Evolutionary conservation across 2,888 invertebrate genomes (phyloP), one percentile per base, ranked within the genome.

Genomic region (Lasioglossum leucozonium): DNA sequence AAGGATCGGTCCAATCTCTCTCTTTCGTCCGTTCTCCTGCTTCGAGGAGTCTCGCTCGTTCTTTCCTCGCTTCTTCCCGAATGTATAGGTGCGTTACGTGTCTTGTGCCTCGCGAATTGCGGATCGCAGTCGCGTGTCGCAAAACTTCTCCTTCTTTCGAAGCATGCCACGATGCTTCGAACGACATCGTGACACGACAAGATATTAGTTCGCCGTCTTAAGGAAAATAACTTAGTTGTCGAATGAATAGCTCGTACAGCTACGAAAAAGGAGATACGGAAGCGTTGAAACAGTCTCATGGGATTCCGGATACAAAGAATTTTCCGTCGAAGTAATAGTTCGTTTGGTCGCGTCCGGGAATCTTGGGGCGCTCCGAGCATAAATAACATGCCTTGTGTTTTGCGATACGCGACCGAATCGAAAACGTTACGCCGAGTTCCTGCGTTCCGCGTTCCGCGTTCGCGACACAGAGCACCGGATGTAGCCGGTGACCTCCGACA

Each of bases 1-100:
- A 91, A 93, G 93, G 93, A 90, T 91, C 86, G 92, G 92, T 88
- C 89, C 77, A 87, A 74, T 40, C 81, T 81, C 74, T 44, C 69
- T 40, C 51, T 37, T 40, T 40, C 55, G 55, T 47, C 22, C 67
- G 51, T 22, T 30, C 37, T 18, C 72, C 18, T 77, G 22, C 22
- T 65, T 67, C 40, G n/a, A 47, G 58, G 47, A 76, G 16, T 40
- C 47, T 34, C 16, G 26, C 37, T 40, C 30, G 22, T 11, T 51
- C n/a, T 51, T 5, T 51, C n/a, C 62, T 13, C 26, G 16, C 42
- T 30, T 34, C n/a, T 0, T 13, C 11, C 13, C 30, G 30, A 2
- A 34, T 3, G 3, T 34, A 34, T 34, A 34, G 34, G 34, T 30
- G 16, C 62, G 62, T 62, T 62, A 62, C n/a, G 30, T 16, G 26